Evolutionary conservation across 2,888 invertebrate species (phyloP).

Genomic region (Drosophila melanosoma): DNA sequence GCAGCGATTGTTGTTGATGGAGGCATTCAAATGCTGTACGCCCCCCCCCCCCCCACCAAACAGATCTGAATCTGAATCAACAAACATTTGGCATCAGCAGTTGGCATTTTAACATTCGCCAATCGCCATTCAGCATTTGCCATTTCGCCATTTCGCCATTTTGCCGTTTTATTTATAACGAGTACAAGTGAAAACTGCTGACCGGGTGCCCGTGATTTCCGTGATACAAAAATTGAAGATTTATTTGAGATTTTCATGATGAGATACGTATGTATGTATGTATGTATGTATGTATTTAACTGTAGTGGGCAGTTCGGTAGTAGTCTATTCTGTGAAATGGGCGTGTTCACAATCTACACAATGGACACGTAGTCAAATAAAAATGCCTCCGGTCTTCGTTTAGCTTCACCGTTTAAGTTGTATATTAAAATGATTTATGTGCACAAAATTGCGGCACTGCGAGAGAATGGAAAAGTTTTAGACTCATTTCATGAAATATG

Average conservation of each 20-base stretch:
- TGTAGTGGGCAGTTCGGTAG: slow-evolving; percentile 1
- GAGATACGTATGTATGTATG: slow-evolving; percentile 53
- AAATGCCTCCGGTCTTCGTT: slow-evolving; percentile 62
- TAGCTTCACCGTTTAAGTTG: slow-evolving; percentile 41
- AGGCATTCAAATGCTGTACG: slow-evolving; percentile 15
- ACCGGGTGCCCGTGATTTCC: slow-evolving; percentile 74
- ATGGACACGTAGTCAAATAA: slow-evolving; percentile 79
- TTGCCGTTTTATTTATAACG: slow-evolving; percentile 17
- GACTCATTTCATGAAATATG: slow-evolving; percentile 67
- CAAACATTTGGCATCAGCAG: slow-evolving; percentile 39
- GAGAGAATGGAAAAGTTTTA: slow-evolving; percentile 10
- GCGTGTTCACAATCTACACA: slow-evolving; percentile 27
- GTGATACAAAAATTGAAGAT: slow-evolving; percentile 72
- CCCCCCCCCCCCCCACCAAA: not conserved
- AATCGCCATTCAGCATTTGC: slow-evolving; percentile 5
- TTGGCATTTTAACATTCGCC: slow-evolving; percentile 31
- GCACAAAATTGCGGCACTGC: slow-evolving; percentile 20
- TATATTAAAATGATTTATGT: slow-evolving; percentile 75
- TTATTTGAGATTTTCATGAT: slow-evolving; percentile 78
- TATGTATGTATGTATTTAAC: not conserved
- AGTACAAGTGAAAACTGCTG: slow-evolving; percentile 44
- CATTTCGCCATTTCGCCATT: slow-evolving; percentile 26
- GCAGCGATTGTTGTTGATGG: slow-evolving; percentile 2
- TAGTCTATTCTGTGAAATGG: not conserved
- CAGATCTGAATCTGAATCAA: slow-evolving; percentile 35